Conservation (phyloP, 2,888 invertebrate species). For the Eupithecia abbreviata region DNA sequence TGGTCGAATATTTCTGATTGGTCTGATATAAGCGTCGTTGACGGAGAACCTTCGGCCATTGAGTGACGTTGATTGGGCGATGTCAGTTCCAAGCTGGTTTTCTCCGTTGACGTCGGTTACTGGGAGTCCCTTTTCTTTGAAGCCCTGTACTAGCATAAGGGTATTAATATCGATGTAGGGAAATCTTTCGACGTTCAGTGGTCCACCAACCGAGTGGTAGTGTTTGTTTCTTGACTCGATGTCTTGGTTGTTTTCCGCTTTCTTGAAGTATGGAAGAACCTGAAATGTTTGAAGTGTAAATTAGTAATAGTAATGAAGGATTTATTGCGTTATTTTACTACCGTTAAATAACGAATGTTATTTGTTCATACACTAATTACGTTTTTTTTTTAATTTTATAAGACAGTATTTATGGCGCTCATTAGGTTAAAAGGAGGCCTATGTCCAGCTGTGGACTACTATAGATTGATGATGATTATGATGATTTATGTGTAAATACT, state of each 20-base stretch:
- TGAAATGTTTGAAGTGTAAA: conserved; percentile 51
- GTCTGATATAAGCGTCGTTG: conserved; percentile 87
- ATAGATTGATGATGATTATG: too few relatives aligned
- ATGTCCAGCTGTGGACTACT: too few relatives aligned
- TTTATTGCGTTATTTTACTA: not conserved
- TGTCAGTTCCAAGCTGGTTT: conserved; percentile 84
- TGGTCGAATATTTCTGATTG: conserved; percentile 81
- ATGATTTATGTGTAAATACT: too few relatives aligned
- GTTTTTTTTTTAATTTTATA: too few relatives aligned
- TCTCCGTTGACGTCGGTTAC: conserved; percentile 84
- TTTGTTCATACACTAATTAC: too few relatives aligned
- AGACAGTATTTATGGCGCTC: too few relatives aligned
- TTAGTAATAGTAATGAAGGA: not conserved
- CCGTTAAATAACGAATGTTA: too few relatives aligned
- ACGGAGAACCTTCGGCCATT: conserved; percentile 85
- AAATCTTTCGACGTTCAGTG: conserved; percentile 86
- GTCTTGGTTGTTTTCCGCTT: conserved; percentile 86
- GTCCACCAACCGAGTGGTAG: conserved; percentile 86
- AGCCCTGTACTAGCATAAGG: conserved; percentile 83
- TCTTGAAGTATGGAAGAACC: conserved; percentile 88
- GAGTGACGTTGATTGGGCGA: conserved; percentile 85
- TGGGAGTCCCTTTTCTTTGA: conserved; percentile 85
- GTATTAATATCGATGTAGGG: conserved; percentile 85
- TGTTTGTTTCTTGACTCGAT: conserved; percentile 77
- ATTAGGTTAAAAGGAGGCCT: too few relatives aligned